Evolutionary conservation across 2,888 invertebrate genomes (phyloP).

Genomic region (Harpagoxenus sublaevis): DNA sequence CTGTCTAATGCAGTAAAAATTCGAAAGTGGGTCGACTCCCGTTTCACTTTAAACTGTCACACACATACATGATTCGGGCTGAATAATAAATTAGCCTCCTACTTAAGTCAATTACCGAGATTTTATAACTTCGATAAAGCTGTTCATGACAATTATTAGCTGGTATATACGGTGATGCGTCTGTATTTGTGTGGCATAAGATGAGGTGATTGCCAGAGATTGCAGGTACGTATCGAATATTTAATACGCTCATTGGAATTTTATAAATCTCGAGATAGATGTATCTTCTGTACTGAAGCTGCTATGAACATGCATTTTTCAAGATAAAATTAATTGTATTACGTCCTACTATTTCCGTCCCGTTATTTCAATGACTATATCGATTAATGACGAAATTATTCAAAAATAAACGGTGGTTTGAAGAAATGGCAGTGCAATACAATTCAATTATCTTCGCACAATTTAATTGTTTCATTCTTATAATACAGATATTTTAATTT

Average conservation of each 20-base stretch:
- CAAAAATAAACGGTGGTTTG: conserved; percentile 9
- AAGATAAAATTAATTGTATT: conserved; percentile 32
- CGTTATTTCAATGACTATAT: conserved; percentile 43
- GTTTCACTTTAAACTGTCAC: conserved; percentile 19
- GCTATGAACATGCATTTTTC: conserved; percentile 24
- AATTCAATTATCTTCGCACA: not conserved
- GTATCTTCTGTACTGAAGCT: conserved; percentile 18
- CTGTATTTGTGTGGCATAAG: conserved; percentile 32
- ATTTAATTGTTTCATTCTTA: conserved; percentile 30
- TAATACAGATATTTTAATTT: not conserved
- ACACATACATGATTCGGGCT: conserved; percentile 1
- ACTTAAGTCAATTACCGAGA: conserved; percentile 44
- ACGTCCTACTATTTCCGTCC: conserved; percentile 14
- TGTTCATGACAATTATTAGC: conserved; percentile 36
- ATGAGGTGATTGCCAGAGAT: conserved; percentile 31
- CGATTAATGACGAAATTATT: conserved; percentile 45
- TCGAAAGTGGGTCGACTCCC: conserved; percentile 39
- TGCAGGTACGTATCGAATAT: conserved; percentile 35
- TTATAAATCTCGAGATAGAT: conserved; percentile 47
- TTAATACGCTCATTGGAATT: conserved; percentile 44
- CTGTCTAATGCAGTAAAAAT: conserved; percentile 16
- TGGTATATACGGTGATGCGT: conserved; percentile 3
- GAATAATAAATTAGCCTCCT: conserved; percentile 36
- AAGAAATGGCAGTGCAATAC: not conserved
- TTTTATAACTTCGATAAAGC: conserved; percentile 33